Percentiles rank a stretch among this genome's conserved stretches.
These are phyloP conservation scores for Sitophilus oryzae DNA, from an alignment of 1,140 invertebrate species.

Conservation along the genomic window DNA sequence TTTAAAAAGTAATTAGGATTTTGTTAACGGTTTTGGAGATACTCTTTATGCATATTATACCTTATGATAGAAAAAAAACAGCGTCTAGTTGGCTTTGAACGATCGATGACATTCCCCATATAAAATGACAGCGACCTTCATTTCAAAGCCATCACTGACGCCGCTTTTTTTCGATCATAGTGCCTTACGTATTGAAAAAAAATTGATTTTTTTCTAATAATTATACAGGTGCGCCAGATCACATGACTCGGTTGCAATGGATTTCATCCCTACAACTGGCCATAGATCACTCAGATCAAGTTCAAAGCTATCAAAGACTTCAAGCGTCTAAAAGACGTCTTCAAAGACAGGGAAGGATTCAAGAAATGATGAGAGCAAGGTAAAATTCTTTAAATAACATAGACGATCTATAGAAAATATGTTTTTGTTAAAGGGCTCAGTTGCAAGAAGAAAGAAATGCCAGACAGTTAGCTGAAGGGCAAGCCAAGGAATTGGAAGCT, in stretches of 20 bases:
- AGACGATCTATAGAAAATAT: not conserved
- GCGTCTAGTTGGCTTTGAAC: too few species aligned
- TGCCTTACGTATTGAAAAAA: too few species aligned
- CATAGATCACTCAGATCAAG: conserved; percentile 53
- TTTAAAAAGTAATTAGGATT: too few species aligned
- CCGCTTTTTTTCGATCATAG: too few species aligned
- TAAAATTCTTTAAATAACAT: not conserved
- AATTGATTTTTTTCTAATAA: too few species aligned
- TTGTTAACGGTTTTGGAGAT: too few species aligned
- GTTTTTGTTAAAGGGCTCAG: conserved; percentile 44
- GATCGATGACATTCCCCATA: too few species aligned
- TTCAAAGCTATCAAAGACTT: conserved; percentile 59
- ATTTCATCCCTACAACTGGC: conserved; percentile 63
- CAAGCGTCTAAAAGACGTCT: conserved; percentile 56
- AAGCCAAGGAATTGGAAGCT: conserved; percentile 57
- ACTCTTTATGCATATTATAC: too few species aligned
- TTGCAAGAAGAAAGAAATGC: conserved; percentile 61
- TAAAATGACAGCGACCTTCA: too few species aligned
- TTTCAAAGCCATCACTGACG: too few species aligned
- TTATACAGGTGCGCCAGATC: conserved; percentile 58
- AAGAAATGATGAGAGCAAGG: conserved; percentile 50
- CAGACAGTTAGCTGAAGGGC: conserved; percentile 60
- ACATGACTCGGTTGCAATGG: conserved; percentile 66
- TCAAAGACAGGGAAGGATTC: conserved; percentile 52
- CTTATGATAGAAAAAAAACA: too few species aligned